Conservation (phyloP, 2,797 vertebrate species). For the Cyprinodon diabolis region DNA sequence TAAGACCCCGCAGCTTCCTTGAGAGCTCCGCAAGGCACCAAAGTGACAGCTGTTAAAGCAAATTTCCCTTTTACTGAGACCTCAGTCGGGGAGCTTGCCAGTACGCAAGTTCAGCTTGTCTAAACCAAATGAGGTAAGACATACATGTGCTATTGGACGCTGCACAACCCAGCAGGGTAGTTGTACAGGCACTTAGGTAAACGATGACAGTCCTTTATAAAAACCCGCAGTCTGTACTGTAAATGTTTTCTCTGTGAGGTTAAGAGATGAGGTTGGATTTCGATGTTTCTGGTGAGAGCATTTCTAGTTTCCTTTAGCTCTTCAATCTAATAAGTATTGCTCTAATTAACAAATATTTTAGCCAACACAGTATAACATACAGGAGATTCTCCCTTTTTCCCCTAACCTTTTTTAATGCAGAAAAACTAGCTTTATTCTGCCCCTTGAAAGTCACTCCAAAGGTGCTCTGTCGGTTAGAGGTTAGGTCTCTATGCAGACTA, state of each 20-base stretch:
- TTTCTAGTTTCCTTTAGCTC: constrained; percentile 40
- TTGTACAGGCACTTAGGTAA: constrained; percentile 45
- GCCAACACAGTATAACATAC: background rate
- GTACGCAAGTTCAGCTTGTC: constrained; percentile 62
- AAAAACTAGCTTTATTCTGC: background rate
- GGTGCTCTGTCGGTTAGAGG: too few species aligned
- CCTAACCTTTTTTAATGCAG: background rate
- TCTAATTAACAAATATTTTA: constrained; percentile 1
- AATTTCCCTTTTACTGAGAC: constrained; percentile 76
- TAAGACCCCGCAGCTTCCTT: constrained; percentile 66
- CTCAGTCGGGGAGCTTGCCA: constrained; percentile 65
- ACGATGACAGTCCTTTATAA: constrained; percentile 45
- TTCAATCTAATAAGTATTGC: constrained; percentile 14
- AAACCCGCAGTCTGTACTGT: constrained; percentile 6
- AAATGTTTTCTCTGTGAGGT: constrained; percentile 43
- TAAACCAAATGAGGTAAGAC: constrained; percentile 72
- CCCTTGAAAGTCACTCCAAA: background rate
- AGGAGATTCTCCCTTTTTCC: background rate
- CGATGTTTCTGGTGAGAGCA: constrained; percentile 57
- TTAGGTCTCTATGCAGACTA: too few species aligned
- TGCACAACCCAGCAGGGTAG: constrained; percentile 55
- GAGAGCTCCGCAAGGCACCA: constrained; percentile 69
- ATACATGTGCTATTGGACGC: constrained; percentile 66
- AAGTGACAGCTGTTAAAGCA: constrained; percentile 77
- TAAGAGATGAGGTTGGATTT: constrained; percentile 33